Evolutionary conservation across 2,888 invertebrate species (phyloP).

Genomic region (Folsomia candida): DNA sequence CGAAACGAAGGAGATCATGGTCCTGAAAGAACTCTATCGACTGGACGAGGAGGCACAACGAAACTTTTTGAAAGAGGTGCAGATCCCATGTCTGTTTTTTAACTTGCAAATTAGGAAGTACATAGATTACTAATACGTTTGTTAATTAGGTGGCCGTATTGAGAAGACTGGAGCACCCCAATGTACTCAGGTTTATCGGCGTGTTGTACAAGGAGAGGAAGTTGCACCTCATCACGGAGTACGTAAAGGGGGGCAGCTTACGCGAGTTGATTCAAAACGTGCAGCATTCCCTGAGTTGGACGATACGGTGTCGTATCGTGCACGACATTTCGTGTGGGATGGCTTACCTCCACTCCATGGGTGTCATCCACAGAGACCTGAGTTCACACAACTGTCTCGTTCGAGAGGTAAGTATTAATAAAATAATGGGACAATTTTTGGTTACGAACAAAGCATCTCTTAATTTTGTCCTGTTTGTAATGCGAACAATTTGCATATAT

Average conservation of each 20-base stretch:
- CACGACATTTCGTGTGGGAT: slow-evolving; percentile 90
- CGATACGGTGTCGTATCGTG: slow-evolving; percentile 76
- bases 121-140: not conserved
- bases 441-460: no score
- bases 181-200: slow-evolving; percentile 87
- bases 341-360: slow-evolving; percentile 90
- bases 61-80: slow-evolving; percentile 86
- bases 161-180: slow-evolving; percentile 80
- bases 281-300: slow-evolving; percentile 70
- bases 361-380: slow-evolving; percentile 90
- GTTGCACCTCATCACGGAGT: slow-evolving; percentile 88
- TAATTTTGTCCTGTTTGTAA: not conserved
- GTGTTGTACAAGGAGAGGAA: slow-evolving; percentile 90
- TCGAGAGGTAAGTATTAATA: slow-evolving; percentile 62
- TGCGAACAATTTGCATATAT: not conserved
- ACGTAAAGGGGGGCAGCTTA: slow-evolving; percentile 85
- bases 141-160: slow-evolving; percentile 76
- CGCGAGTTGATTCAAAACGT: slow-evolving; percentile 78
- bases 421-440: slow-evolving; percentile 2
- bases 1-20: slow-evolving; percentile 89
- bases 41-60: slow-evolving; percentile 92
- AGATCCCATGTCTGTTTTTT: slow-evolving; percentile 5
- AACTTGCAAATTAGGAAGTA: not conserved
- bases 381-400: slow-evolving; percentile 95
- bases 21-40: slow-evolving; percentile 86